Percentiles rank a stretch among this genome's conserved stretches.
Conservation (phyloP, 2,113 vertebrate genomes). For the Budorcas taxicolor region DNA sequence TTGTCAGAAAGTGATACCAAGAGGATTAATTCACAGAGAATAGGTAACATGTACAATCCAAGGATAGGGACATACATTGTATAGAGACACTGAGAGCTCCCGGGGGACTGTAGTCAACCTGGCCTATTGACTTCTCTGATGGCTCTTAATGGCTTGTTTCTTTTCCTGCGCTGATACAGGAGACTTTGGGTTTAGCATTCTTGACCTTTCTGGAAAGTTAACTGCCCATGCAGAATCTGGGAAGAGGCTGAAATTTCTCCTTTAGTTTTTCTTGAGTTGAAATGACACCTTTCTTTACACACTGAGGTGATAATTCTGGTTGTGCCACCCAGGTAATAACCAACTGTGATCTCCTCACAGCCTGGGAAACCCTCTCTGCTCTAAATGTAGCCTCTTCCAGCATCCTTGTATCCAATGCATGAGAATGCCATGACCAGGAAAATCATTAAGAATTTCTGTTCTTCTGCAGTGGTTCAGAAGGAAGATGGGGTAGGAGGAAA, state of each 20-base stretch:
- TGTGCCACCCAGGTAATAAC: background rate
- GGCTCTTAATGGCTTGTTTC: background rate
- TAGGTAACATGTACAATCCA: background rate
- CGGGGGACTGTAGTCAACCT: background rate
- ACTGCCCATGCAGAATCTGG: background rate
- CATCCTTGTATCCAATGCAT: background rate
- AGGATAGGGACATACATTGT: background rate
- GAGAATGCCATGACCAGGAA: background rate
- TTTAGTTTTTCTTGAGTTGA: background rate
- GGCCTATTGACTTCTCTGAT: background rate
- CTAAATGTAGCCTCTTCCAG: background rate
- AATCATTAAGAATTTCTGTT: background rate
- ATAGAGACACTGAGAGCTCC: background rate
- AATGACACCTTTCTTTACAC: background rate
- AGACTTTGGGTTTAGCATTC: background rate
- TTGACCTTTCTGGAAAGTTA: background rate
- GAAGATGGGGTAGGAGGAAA: accelerated
- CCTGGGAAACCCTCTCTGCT: background rate
- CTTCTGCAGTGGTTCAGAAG: background rate
- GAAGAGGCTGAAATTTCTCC: background rate
- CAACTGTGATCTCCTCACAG: background rate
- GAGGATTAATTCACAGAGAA: constrained; percentile 33
- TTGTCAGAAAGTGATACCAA: background rate
- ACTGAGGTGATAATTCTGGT: background rate
- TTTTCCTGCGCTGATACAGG: background rate